A percentile compares a stretch with the other conserved stretches of the same genome.
phyloP scores from a whole-genome alignment of 2,888 invertebrate species.

The Yponomeuta plumbellus region DNA sequence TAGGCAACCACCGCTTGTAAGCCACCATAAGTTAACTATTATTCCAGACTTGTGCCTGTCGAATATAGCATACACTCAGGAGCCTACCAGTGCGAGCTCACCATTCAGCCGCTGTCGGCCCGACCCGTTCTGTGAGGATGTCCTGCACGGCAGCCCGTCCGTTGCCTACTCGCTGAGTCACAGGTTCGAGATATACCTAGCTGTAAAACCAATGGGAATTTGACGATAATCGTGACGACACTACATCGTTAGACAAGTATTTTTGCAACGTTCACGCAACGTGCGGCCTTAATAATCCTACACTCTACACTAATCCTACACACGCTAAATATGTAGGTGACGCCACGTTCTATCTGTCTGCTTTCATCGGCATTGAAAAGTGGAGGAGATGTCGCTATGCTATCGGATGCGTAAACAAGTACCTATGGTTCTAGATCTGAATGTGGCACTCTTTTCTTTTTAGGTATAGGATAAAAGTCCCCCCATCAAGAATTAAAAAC shows the following conservation, averaged over 20 bases:
- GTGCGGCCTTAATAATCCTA: not conserved
- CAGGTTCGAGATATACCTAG: slow-evolving; percentile 22
- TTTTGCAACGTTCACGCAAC: not conserved
- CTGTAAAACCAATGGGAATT: no score
- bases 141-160: slow-evolving; percentile 26
- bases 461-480: no score
- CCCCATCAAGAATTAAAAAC: no score
- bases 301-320: no score
- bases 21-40: slow-evolving; percentile 24
- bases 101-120: slow-evolving; percentile 23
- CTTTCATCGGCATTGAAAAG: no score
- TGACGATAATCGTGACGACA: not conserved
- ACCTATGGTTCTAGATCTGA: no score
- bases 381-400: no score
- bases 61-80: slow-evolving; percentile 13
- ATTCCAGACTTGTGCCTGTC: slow-evolving; percentile 9
- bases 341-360: no score
- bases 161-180: slow-evolving; percentile 32
- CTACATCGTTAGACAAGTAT: not conserved
- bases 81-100: slow-evolving; percentile 21
- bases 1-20: no score
- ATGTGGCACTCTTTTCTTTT: no score
- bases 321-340: no score
- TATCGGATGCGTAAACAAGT: no score
- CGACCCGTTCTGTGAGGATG: slow-evolving; percentile 25